Percentiles rank a stretch among this genome's conserved stretches.
These are phyloP conservation scores for Zeus faber DNA, from an alignment of 2,113 vertebrate species.

Conservation along the genomic window DNA sequence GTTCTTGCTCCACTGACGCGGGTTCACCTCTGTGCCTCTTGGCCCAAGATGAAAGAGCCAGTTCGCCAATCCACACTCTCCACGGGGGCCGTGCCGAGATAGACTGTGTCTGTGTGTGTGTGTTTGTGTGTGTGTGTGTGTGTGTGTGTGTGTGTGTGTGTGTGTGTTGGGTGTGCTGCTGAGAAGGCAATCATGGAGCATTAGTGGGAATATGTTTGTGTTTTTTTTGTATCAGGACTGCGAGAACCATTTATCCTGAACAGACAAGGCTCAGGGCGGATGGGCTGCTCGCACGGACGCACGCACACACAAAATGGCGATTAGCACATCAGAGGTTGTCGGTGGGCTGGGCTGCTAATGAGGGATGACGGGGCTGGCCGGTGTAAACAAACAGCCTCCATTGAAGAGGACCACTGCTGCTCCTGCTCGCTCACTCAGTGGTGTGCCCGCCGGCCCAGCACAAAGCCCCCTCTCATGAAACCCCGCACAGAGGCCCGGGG, in stretches of 20 bases:
- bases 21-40: conserved; percentile 50
- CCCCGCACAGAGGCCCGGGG: conserved; percentile 53
- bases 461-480: conserved; percentile 72
- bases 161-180: conserved; percentile 36
- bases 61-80: conserved; percentile 24
- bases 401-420: conserved; percentile 68
- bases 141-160: too few relatives aligned
- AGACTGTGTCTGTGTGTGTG: conserved; percentile 2
- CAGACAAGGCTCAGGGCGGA: conserved; percentile 47
- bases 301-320: conserved; percentile 37
- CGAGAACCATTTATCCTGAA: conserved; percentile 47
- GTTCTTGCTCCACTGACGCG: conserved; percentile 49
- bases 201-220: conserved; percentile 34
- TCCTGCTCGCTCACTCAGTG: conserved; percentile 62
- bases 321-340: conserved; percentile 73
- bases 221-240: conserved; percentile 47
- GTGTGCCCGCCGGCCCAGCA: conserved; percentile 60
- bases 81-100: conserved; percentile 5
- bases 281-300: conserved; percentile 35
- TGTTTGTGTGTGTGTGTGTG: too few relatives aligned
- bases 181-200: conserved; percentile 33
- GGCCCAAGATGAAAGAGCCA: conserved; percentile 64
- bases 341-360: conserved; percentile 73
- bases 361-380: conserved; percentile 70
- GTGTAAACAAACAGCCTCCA: conserved; percentile 75